Evolutionary conservation across 1,140 invertebrate species (phyloP).

Genomic region (Tetranychus cinnabarinus): DNA sequence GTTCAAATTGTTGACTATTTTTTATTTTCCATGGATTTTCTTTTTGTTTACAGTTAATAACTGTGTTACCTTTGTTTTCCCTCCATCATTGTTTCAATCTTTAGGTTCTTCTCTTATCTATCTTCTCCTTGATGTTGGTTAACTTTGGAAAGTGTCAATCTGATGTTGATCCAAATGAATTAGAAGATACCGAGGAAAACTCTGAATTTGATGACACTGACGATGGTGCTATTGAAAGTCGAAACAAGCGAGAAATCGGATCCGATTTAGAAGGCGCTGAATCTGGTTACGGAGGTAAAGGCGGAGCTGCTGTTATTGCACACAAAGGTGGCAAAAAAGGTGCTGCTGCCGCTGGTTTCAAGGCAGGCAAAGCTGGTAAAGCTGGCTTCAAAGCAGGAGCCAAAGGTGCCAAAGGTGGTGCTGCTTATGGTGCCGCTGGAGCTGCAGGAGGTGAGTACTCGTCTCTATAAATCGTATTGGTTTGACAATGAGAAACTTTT

Average conservation of each 20-base stretch:
- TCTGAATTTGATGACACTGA: neutral
- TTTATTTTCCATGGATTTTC: too few species aligned
- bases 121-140: too few species aligned
- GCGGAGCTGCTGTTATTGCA: neutral
- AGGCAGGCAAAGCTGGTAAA: neutral
- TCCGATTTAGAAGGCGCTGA: neutral
- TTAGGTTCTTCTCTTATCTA: too few species aligned
- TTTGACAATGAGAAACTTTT: neutral
- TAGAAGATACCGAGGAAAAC: neutral
- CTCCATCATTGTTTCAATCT: too few species aligned
- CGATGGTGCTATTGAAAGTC: neutral
- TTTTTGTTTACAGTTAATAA: too few species aligned
- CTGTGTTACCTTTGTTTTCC: too few species aligned
- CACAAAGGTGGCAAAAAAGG: neutral
- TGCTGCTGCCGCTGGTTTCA: neutral
- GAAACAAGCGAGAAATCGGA: neutral
- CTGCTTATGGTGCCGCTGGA: conserved; percentile 3
- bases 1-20: too few species aligned
- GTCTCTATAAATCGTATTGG: neutral
- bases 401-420: neutral
- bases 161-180: neutral
- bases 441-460: neutral
- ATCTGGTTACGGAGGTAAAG: neutral
- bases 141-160: too few species aligned
- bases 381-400: neutral